Evolutionary conservation across 2,113 vertebrate species (phyloP).

Genomic region (Anarrhichthys ocellatus): DNA sequence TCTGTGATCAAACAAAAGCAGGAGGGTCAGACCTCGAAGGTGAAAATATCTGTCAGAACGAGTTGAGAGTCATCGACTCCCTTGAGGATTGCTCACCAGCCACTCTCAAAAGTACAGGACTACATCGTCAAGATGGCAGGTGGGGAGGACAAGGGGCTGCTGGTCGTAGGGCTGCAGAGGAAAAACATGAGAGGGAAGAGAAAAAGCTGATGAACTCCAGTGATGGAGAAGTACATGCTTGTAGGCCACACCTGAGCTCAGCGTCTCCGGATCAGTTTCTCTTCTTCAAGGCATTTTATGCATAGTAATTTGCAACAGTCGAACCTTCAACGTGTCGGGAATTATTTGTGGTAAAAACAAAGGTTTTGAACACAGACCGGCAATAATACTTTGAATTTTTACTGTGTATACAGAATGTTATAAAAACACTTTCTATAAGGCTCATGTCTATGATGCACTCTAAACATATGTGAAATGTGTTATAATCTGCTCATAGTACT

Average conservation of each 20-base stretch:
- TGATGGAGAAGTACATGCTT: conserved; percentile 22
- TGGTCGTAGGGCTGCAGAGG: conserved; percentile 45
- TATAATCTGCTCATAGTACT: neutral
- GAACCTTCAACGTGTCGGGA: neutral
- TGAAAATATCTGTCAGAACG: conserved; percentile 68
- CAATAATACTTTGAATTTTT: neutral
- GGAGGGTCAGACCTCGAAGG: conserved; percentile 56
- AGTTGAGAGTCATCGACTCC: conserved; percentile 67
- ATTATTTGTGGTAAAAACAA: conserved; percentile 16
- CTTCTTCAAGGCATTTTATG: conserved; percentile 24
- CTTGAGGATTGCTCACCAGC: conserved; percentile 63
- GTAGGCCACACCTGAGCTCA: conserved; percentile 25
- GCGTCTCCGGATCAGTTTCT: conserved; percentile 31
- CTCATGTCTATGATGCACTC: neutral
- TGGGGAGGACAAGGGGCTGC: conserved; percentile 37
- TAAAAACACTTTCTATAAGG: neutral
- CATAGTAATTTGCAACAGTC: conserved; percentile 17
- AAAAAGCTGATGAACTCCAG: conserved; percentile 51
- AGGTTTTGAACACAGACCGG: conserved; percentile 3
- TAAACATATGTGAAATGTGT: neutral
- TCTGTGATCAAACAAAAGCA: conserved; percentile 61
- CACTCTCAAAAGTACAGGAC: conserved; percentile 55
- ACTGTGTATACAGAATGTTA: neutral
- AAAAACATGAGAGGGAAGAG: conserved; percentile 42
- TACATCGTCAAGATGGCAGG: conserved; percentile 66